phyloP scores from a whole-genome alignment of 2,888 invertebrate genomes.

The Nomada fabriciana region DNA sequence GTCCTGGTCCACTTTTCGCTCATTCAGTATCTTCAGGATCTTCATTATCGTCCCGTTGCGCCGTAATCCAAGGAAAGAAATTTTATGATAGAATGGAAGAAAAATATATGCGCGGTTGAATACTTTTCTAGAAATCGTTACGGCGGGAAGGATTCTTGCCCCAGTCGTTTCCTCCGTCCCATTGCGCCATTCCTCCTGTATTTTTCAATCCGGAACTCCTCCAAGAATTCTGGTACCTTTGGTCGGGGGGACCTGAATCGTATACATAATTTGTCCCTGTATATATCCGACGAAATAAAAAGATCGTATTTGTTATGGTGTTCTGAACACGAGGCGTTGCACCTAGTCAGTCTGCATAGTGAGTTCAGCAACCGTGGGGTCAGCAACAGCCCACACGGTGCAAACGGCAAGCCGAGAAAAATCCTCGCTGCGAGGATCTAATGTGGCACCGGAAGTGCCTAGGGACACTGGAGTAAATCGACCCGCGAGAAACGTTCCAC shows the following conservation, averaged over 20 bases:
- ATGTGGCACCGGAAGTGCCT: slow-evolving; percentile 19
- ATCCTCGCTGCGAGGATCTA: slow-evolving; percentile 27
- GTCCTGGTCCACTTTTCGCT: slow-evolving; percentile 48
- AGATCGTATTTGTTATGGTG: background rate
- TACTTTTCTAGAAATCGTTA: background rate
- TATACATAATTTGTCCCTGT: no score
- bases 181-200: background rate
- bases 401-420: slow-evolving; percentile 31
- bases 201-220: background rate
- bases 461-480: background rate
- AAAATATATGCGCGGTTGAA: background rate
- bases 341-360: background rate
- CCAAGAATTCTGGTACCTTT: no score
- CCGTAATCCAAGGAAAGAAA: background rate
- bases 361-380: slow-evolving; percentile 48
- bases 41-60: background rate
- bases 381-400: slow-evolving; percentile 41
- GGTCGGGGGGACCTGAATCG: no score
- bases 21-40: slow-evolving; percentile 4
- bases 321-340: background rate
- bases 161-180: background rate
- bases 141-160: background rate
- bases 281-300: background rate
- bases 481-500: background rate
- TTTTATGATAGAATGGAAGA: slow-evolving; percentile 2